Evolutionary conservation across 2,888 invertebrate species (phyloP), one percentile per base, ranked within the genome.

Genomic region (Thera britannica): DNA sequence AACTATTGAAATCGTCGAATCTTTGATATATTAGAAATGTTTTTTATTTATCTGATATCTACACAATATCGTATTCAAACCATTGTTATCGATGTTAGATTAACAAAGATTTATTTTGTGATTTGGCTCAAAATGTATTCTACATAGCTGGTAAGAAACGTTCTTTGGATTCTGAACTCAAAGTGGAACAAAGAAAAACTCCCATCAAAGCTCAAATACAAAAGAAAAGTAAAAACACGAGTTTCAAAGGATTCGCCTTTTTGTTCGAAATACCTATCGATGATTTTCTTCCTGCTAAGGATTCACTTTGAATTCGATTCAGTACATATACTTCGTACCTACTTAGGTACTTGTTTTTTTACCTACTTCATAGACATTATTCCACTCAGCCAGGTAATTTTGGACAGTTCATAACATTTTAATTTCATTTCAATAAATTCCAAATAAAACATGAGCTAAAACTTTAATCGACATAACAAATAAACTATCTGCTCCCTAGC

Each of bases 241-340:
- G 84, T 90, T 89, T 83, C 85, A 86, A 86, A 89, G 86, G 86
- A 85, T 86, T 87, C 76, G 89, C 87, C 87, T 78, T 83, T 87
- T 87, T 87, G 73, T 75, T 78, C 79, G 79, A 84, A 86, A 86
- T 44, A 23, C 78, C 77, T 78, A 77, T 75, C 80, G 81, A 82
- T 80, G 82, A 41, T 5, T 41, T 3, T 5, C 38, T 4, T 4
- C 5, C 41, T 41, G 41, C 41, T 41, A 41, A 41, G 3, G 7
- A 41, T 41, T 41, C 41, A 7, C 5, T 41, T 41, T 7, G 3
- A 41, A 41, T 41, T 41, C 41, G 5, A 41, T 41, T 41, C 5
- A 41, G 41, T 41, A 4, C 3, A 38, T 38, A 38, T 38, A 23
- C 5, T 38, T 4, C 0, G 3, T 38, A 38, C 5, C 38, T 38